Base-by-base conservation (phyloP, 37 sponge, comb jelly and placozoan species). In the Lycopodina hypogea region DNA sequence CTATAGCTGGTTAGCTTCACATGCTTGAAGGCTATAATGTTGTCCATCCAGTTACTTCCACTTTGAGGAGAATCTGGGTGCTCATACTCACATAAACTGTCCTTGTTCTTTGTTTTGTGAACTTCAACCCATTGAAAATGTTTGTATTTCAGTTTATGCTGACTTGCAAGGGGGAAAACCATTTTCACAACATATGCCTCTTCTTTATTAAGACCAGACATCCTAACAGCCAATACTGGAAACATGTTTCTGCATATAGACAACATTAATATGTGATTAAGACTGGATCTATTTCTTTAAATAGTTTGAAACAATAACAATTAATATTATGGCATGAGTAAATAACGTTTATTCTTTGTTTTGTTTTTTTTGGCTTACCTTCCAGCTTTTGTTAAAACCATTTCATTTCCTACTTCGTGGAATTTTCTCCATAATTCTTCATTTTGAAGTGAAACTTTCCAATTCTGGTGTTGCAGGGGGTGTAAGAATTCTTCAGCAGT, bases 381-480 rank as follows among this genome's bases (percentile, higher is more conserved):
- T 38, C 93, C 93, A 1, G 53, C 78, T 45, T 90, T 90, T 3
- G 96, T 96, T 39, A 96, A 90, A 22, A 96, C 87, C 96, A 96
- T 96, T 68, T 96, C 96, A 23, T 91, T 93, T 30, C 91, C 90
- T 52, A 90, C 72, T 2, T 71, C 51, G 52, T 87, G 78, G 41
- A 96, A 96, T 53, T 83, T 34, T 62, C 57, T 64, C 96, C 96
- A 96, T 23, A 93, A 65, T 18, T 75, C 61, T 23, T 22, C 48
- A 58, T 93, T 90, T 50, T 85, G 84, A 59, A 96, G 84, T 51
- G n/a, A 66, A 1, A 87, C 90, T 39, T 9, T 71, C 81, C 81
- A 81, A 2, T 28, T 4, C 9, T 42, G n/a, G n/a, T n/a, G n/a
- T n/a, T n/a, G n/a, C n/a, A n/a, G n/a, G n/a, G n/a, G n/a, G n/a